Percentiles rank a stretch among this genome's conserved stretches.
Conservation (phyloP, 2,797 vertebrate species). For the Tamandua tetradactyla region DNA sequence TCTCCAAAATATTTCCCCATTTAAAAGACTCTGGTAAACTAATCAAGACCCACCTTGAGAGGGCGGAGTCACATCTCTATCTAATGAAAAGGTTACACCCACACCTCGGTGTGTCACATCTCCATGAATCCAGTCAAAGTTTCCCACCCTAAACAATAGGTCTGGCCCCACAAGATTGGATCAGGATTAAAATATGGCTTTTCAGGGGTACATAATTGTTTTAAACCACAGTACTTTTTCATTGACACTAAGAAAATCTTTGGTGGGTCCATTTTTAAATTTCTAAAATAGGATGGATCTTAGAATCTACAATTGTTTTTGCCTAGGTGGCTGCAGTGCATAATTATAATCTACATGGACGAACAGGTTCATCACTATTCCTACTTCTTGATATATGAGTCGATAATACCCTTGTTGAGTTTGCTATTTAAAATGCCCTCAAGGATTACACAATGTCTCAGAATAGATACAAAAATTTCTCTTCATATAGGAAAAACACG, state of each 20-base stretch:
- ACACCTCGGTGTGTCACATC: too few species aligned
- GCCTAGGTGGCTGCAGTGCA: not conserved
- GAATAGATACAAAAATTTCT: not conserved
- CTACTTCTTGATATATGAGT: not conserved
- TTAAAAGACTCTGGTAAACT: too few species aligned
- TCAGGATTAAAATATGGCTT: too few species aligned
- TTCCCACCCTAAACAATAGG: too few species aligned
- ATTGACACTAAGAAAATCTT: not conserved
- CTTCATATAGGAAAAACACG: not conserved
- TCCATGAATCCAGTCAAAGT: too few species aligned
- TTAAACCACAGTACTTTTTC: too few species aligned
- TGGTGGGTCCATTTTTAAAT: not conserved
- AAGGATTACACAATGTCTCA: not conserved
- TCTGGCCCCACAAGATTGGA: too few species aligned
- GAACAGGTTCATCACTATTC: not conserved
- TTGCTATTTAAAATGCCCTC: not conserved
- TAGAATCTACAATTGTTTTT: not conserved
- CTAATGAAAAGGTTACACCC: too few species aligned
- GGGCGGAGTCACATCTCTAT: too few species aligned
- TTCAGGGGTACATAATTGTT: too few species aligned
- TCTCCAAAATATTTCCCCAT: too few species aligned
- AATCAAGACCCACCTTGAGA: too few species aligned
- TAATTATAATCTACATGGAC: not conserved
- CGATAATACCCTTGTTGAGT: not conserved
- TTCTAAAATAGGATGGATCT: not conserved